A percentile compares a stretch with the other conserved stretches of the same genome.
Conservation (phyloP, 2,888 invertebrate genomes). For the Eilema sororculum region DNA sequence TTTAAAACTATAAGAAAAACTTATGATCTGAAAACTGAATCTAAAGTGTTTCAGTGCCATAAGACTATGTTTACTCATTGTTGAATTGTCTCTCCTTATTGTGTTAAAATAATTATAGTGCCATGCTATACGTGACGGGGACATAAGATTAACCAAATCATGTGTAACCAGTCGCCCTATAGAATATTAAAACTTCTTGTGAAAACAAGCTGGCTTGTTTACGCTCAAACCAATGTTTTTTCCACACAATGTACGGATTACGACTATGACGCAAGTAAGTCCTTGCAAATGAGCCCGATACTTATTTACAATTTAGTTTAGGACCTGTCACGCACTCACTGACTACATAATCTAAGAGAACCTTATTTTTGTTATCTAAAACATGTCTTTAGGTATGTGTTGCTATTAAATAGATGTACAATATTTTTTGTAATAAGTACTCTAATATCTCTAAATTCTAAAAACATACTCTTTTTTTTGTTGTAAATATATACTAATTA, state of each 20-base stretch:
- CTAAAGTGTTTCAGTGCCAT: slow-evolving; percentile 11
- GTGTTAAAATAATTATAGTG: slow-evolving; percentile 13
- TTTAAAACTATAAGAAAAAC: slow-evolving; percentile 1
- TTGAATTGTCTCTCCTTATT: slow-evolving; percentile 5
- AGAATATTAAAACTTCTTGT: neutral
- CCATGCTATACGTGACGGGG: slow-evolving; percentile 12
- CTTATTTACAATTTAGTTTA: neutral
- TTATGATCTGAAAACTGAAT: slow-evolving; percentile 1
- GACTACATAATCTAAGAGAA: neutral
- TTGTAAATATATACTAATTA: no score
- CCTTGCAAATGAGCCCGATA: neutral
- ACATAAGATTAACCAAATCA: slow-evolving; percentile 10
- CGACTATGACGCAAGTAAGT: neutral
- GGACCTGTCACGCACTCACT: neutral
- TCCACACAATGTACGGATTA: neutral
- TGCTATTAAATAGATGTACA: neutral
- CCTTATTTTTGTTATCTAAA: neutral
- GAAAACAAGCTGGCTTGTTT: slow-evolving; percentile 2
- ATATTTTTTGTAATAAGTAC: no score
- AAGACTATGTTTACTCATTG: neutral
- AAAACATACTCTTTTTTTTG: no score
- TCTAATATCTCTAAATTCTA: no score
- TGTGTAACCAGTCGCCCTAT: neutral
- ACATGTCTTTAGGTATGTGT: neutral
- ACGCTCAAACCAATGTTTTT: neutral